Evolutionary conservation across 2,113 vertebrate genomes (phyloP).

Genomic region (Trogon surrucura): DNA sequence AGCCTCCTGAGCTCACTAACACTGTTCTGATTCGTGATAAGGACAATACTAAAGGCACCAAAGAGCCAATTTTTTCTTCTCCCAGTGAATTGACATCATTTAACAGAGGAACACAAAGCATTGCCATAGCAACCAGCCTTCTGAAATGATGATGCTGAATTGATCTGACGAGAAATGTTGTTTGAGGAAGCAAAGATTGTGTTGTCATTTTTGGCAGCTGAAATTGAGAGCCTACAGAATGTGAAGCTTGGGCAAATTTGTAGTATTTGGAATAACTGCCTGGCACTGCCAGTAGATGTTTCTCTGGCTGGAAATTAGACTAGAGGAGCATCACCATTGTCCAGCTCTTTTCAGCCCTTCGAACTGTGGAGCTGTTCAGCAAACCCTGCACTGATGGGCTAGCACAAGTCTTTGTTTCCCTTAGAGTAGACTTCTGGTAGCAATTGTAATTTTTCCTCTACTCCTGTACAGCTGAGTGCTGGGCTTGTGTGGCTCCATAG

Average conservation of each 20-base stretch:
- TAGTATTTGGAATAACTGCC: neutral
- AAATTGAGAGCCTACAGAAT: constrained; percentile 3
- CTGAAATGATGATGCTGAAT: neutral
- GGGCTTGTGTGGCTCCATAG: neutral
- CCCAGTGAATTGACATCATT: neutral
- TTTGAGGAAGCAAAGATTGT: neutral
- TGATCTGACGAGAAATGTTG: constrained; percentile 46
- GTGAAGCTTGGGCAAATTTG: neutral
- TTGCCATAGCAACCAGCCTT: constrained; percentile 53
- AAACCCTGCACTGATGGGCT: neutral
- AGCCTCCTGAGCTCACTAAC: neutral
- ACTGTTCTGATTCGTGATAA: neutral
- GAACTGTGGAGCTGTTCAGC: neutral
- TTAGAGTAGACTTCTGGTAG: neutral
- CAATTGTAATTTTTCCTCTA: neutral
- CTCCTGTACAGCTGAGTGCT: neutral
- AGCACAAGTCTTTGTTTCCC: neutral
- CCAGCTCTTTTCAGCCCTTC: neutral
- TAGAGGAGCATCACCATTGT: neutral
- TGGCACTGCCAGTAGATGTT: neutral
- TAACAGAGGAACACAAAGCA: neutral
- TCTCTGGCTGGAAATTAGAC: neutral
- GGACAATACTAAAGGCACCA: neutral
- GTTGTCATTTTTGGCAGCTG: constrained; percentile 26
- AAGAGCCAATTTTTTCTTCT: neutral